A percentile compares a stretch with the other conserved stretches of the same genome.
These are phyloP conservation scores for Tenthredo distinguenda DNA, from an alignment of 2,888 invertebrate species.

Conservation along the genomic window DNA sequence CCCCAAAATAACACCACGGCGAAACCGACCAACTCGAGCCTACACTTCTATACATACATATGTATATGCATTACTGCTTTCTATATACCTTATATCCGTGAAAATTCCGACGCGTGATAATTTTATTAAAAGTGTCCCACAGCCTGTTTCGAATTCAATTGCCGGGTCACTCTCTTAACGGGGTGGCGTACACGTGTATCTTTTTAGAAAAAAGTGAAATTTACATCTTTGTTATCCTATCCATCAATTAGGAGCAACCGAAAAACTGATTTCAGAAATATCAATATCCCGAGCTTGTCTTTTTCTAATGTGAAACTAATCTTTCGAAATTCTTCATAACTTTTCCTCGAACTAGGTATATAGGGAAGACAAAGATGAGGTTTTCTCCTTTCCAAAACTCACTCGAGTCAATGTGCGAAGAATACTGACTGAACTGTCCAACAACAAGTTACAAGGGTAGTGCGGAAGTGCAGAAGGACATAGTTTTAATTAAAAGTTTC, in stretches of 20 bases:
- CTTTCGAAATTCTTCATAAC: background rate
- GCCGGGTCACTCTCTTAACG: background rate
- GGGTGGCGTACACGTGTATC: background rate
- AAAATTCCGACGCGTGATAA: conserved; percentile 15
- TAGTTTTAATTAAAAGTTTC: conserved; percentile 2
- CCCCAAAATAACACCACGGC: conserved; percentile 13
- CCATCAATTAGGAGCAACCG: background rate
- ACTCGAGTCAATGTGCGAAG: background rate
- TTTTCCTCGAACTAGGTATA: no score
- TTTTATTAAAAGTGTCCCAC: conserved; percentile 31
- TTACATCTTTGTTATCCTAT: background rate
- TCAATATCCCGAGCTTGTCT: background rate
- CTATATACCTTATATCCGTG: background rate
- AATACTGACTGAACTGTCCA: background rate
- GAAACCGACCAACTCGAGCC: conserved; percentile 11
- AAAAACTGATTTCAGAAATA: background rate
- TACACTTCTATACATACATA: background rate
- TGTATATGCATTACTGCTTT: background rate
- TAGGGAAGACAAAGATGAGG: no score
- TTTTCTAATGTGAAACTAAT: background rate
- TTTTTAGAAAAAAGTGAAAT: background rate
- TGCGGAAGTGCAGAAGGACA: background rate
- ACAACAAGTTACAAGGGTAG: background rate
- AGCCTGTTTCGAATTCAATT: conserved; percentile 6
- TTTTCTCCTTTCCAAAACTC: background rate